Base-by-base conservation (phyloP, 2,888 invertebrate species). In the Prosopocoilus inquinatus region DNA sequence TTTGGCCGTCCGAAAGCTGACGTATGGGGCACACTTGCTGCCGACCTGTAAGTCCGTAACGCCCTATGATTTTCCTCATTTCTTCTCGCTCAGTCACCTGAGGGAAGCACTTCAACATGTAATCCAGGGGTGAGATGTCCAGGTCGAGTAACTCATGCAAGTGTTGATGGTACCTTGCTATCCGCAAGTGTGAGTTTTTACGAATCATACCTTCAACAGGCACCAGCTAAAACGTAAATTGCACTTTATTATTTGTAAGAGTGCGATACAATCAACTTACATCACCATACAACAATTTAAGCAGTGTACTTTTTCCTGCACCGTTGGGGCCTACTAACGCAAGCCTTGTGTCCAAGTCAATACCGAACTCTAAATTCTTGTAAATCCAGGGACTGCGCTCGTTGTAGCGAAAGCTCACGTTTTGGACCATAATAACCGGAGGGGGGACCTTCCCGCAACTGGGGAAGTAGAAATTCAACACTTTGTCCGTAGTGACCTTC, bases 351-450 rank as follows among this genome's bases (percentile, higher is more conserved):
- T 99, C 99, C 62, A 99, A 82, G 80, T 99, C 99, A 68, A 99
- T 95, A 72, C 99, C 99, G 76, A 99, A 99, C 78, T 99, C 99
- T 54, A 99, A 79, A 76, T 98, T 91, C 76, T 91, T 95, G 79
- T 99, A 99, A 70, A 99, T 99, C 83, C 84, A 90, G 0, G 96
- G 95, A 48, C 88, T 84, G 12, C 80, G 82, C 12, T 95, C 95
- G 58, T 82, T 87, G 77, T 99, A 99, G 35, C 91, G 86, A 81
- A 98, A 99, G 66, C 93, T 92, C 36, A 99, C 98, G 72, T 98
- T 96, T 81, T 96, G 96, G 51, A 99, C 97, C 97, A 98, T 98
- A 69, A 99, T 97, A 56, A 99, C 98, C 0, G 99, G 99, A 1
- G 99, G 99, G 36, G 99, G 99, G 65, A 99, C 91, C 49, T 87